Percentiles rank a stretch among this genome's conserved stretches.
These are phyloP conservation scores for Agrochola litura DNA, from an alignment of 2,888 invertebrate species.

Conservation along the genomic window DNA sequence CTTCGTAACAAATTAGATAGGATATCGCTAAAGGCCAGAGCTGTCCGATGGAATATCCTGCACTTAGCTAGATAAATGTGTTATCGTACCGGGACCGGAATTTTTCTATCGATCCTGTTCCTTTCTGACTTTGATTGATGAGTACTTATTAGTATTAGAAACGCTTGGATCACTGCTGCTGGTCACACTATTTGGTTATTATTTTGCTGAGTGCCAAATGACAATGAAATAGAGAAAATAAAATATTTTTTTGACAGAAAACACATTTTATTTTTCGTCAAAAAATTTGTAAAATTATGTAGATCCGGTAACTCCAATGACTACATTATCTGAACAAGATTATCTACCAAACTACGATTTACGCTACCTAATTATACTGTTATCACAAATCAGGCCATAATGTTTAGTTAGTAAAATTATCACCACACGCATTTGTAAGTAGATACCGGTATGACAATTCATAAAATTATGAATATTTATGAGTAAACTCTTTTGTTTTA, in stretches of 20 bases:
- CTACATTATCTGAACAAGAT: slow-evolving; percentile 16
- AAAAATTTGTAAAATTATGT: not conserved
- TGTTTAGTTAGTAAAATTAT: slow-evolving; percentile 26
- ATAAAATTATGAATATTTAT: not conserved
- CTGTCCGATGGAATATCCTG: slow-evolving; percentile 42
- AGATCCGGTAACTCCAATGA: slow-evolving; percentile 10
- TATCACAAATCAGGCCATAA: slow-evolving; percentile 34
- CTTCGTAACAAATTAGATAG: slow-evolving; percentile 37
- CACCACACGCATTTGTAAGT: slow-evolving; percentile 17
- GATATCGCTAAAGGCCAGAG: slow-evolving; percentile 31
- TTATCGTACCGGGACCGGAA: slow-evolving; percentile 26
- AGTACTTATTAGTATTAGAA: not conserved
- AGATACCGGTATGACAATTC: not conserved
- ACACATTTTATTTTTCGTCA: not conserved
- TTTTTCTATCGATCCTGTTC: slow-evolving; percentile 13
- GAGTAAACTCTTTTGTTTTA: slow-evolving; percentile 11
- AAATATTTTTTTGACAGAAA: too few species aligned
- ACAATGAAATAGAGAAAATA: not conserved
- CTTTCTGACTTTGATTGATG: slow-evolving; percentile 12
- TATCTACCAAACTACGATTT: slow-evolving; percentile 11
- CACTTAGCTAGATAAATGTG: slow-evolving; percentile 30
- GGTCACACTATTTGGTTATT: not conserved
- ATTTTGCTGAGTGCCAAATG: not conserved
- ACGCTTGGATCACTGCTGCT: not conserved
- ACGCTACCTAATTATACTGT: slow-evolving; percentile 28